Conservation (phyloP, 2,797 vertebrate species). For the Sphaeramia orbicularis region DNA sequence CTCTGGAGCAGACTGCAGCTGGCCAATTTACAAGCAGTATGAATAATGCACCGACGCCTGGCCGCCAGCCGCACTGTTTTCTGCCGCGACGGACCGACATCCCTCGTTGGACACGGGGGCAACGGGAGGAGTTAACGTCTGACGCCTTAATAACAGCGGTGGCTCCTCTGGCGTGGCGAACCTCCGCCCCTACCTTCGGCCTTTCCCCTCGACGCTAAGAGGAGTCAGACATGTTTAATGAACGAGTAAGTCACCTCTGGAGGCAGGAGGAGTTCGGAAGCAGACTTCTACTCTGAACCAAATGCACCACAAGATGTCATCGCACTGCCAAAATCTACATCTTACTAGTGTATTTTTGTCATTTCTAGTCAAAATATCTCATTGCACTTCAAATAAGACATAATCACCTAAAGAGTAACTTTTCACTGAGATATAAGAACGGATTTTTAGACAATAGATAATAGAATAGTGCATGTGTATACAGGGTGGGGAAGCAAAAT, state of each 20-base stretch:
- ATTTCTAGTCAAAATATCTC: too few relatives aligned
- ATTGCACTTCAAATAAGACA: too few relatives aligned
- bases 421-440: too few relatives aligned
- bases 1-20: conserved; percentile 69
- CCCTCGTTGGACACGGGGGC: conserved; percentile 40
- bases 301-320: conserved; percentile 4
- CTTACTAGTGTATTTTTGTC: too few relatives aligned
- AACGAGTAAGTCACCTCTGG: conserved; percentile 51
- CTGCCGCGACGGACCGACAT: conserved; percentile 46
- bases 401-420: too few relatives aligned
- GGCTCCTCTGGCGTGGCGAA: background rate
- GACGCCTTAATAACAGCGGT: conserved; percentile 47
- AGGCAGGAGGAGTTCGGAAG: conserved; percentile 34
- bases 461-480: too few relatives aligned
- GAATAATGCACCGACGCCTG: conserved; percentile 79
- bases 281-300: conserved; percentile 25
- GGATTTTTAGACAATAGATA: too few relatives aligned
- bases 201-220: conserved; percentile 28
- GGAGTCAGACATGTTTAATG: conserved; percentile 65
- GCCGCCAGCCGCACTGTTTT: conserved; percentile 42
- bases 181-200: background rate
- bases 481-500: too few relatives aligned
- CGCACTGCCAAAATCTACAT: too few relatives aligned
- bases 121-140: conserved; percentile 30
- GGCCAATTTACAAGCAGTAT: conserved; percentile 79